Base-by-base conservation (phyloP, 2,797 vertebrate genomes). In the Typhlichthys subterraneus region DNA sequence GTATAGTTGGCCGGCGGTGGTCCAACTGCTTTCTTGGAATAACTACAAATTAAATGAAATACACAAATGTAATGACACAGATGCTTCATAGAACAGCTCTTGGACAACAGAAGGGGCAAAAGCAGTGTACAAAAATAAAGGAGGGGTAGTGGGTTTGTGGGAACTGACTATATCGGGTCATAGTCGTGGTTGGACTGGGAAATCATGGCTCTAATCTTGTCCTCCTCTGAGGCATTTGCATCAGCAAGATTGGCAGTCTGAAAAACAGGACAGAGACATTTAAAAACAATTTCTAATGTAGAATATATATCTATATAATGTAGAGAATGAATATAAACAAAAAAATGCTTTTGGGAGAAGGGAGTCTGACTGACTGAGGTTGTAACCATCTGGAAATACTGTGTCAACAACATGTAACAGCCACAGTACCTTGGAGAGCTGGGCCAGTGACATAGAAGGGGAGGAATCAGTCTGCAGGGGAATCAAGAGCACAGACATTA, bases 161-260 rank as follows among this genome's bases (percentile, higher is more conserved):
- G 63, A 84, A 96, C 98, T 98, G 91, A 99, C 98, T 99, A 93
- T 87, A 96, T 91, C 0, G 97, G 98, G 91, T 99, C 97, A 89
- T 99, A 99, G 86, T 99, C 97, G 77, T 98, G 97, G 92, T 96
- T 96, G 88, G 97, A 99, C 87, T 99, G 98, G 73, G 94, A 94
- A 93, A 99, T 99, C 98, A 99, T 98, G 83, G 98, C 98, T 96
- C 91, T 98, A 88, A 99, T 99, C 96, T 99, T 99, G 94, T 99
- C 98, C 87, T 99, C 98, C 84, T 99, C 97, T 48, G 98, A 99
- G 87, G 98, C 98, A 91, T 99, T 98, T 80, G 97, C 97, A 87
- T 99, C 98, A 84, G 96, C 98, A 89, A 99, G 94, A 93, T 99
- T 99, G 87, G 97, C 95, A 58, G 97, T 99, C 98, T 99, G 94